Base-by-base conservation (phyloP, 2,113 vertebrate genomes). In the Rana temporaria region DNA sequence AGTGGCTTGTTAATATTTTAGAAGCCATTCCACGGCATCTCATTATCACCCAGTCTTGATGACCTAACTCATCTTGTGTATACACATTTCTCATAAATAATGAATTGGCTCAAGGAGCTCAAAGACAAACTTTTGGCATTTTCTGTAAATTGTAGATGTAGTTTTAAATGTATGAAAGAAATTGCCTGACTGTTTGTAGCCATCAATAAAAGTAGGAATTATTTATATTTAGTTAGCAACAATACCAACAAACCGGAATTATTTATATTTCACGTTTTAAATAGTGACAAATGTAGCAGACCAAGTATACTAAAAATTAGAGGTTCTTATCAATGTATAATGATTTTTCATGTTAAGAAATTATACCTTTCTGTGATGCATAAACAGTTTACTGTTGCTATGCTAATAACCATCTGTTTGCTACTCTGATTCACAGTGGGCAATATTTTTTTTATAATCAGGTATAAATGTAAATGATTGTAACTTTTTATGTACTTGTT, bases 1-100 rank as follows among this genome's bases (percentile, higher is more conserved):
- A 75, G 72, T 60, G 63, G 81, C 64, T 83, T 76, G 81, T 83
- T 83, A 83, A 83, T 83, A 83, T 83, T 83, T 83, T 56, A 83
- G 52, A 76, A 83, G 63, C 62, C 22, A 48, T 83, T 83, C 72
- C 64, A 66, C 38, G 63, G 63, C 72, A 75, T 83, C 81, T 76
- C 81, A 83, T 83, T 76, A 83, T 83, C 72, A 76, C 81, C 72
- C 63, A 52, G 72, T 65, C 64, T 67, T 65, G 63, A 83, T 83
- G 81, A 76, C 81, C 81, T 76, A 75, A 76, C 81, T 83, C 81
- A 68, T 83, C 81, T 83, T 76, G 64, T 76, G 81, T 83, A 62
- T 76, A 76, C 81, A 83, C 71, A 59, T 53, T 83, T 65, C 55
- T 76, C 55, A 83, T 83, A 60, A 83, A 83, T 83, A 83, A 76